Conservation (phyloP, 2,888 invertebrate species). For the Drosophila buzzatii region DNA sequence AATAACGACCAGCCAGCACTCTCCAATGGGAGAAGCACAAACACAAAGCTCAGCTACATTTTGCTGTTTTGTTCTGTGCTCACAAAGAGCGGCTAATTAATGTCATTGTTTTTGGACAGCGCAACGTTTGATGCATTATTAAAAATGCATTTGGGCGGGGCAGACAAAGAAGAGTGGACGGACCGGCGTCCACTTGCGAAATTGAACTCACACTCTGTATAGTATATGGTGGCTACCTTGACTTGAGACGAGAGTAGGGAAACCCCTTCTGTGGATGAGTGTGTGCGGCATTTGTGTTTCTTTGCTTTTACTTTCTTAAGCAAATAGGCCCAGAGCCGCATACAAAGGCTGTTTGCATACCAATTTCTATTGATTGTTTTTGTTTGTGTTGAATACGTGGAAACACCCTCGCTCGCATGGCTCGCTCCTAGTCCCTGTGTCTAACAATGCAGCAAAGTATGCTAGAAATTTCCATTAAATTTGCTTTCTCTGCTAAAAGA, state of each 20-base stretch:
- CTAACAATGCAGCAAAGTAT: constrained; percentile 63
- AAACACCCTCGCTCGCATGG: constrained; percentile 1
- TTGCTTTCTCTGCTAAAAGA: constrained; percentile 44
- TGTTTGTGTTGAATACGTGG: constrained; percentile 55
- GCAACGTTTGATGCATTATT: constrained; percentile 60
- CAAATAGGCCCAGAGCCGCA: constrained; percentile 62
- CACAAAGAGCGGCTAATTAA: constrained; percentile 75
- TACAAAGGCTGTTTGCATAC: constrained; percentile 72
- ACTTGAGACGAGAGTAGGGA: constrained; percentile 5
- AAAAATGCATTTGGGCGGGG: constrained; percentile 62
- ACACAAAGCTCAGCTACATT: constrained; percentile 59
- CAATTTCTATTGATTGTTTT: constrained; percentile 77
- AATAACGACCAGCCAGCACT: not conserved
- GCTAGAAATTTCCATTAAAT: constrained; percentile 65
- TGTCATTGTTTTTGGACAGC: constrained; percentile 77
- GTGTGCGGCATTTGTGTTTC: constrained; percentile 37
- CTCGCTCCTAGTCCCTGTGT: constrained; percentile 3
- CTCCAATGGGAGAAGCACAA: constrained; percentile 7
- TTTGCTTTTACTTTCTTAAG: constrained; percentile 67
- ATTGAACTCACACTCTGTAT: constrained; percentile 21
- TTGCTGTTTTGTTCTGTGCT: constrained; percentile 43
- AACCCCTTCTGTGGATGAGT: constrained; percentile 11
- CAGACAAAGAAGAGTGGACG: constrained; percentile 11
- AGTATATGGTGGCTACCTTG: constrained; percentile 10
- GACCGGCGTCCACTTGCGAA: constrained; percentile 28